Conservation (phyloP, 64 coral and sea anemone genomes). For the Pocillopora verrucosa region DNA sequence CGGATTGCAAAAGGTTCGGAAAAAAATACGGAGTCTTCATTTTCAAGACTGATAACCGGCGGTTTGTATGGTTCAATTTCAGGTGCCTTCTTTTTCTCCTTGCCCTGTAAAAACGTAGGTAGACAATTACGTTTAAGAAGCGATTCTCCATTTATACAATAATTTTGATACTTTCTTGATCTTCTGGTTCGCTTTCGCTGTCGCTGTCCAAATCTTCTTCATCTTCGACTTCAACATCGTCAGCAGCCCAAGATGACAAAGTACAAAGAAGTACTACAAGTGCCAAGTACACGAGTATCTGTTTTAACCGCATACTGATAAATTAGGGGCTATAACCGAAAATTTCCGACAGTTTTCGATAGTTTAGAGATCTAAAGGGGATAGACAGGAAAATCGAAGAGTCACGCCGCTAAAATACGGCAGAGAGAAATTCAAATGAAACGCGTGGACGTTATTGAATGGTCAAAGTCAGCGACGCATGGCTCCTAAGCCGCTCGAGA, state of each 20-base stretch:
- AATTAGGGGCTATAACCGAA: not conserved
- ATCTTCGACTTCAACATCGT: slow-evolving; percentile 20
- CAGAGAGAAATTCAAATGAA: slow-evolving; percentile 38
- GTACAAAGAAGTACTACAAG: slow-evolving; percentile 35
- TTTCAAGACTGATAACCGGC: slow-evolving; percentile 41
- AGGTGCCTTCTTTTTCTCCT: slow-evolving; percentile 51
- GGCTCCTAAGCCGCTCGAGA: not conserved
- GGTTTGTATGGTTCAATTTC: slow-evolving; percentile 56
- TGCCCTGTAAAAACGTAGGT: slow-evolving; percentile 40
- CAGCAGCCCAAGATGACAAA: slow-evolving; percentile 25
- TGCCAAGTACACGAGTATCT: slow-evolving; percentile 1
- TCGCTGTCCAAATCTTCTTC: slow-evolving; percentile 63
- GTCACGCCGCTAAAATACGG: slow-evolving; percentile 2
- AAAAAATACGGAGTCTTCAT: slow-evolving; percentile 58
- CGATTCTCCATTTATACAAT: not conserved
- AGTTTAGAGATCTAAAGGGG: not conserved
- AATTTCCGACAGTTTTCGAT: not conserved
- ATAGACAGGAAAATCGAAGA: not conserved
- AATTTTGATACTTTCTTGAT: slow-evolving; percentile 16
- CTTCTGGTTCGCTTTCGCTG: slow-evolving; percentile 53
- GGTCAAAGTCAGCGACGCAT: slow-evolving; percentile 61
- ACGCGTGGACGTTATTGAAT: slow-evolving; percentile 78
- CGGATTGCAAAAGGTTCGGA: slow-evolving; percentile 57
- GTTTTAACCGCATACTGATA: not conserved
- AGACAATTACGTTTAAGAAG: not conserved